These are phyloP conservation scores for Clarias fuscus DNA, from an alignment of 2,797 vertebrate species.

Conservation along the genomic window DNA sequence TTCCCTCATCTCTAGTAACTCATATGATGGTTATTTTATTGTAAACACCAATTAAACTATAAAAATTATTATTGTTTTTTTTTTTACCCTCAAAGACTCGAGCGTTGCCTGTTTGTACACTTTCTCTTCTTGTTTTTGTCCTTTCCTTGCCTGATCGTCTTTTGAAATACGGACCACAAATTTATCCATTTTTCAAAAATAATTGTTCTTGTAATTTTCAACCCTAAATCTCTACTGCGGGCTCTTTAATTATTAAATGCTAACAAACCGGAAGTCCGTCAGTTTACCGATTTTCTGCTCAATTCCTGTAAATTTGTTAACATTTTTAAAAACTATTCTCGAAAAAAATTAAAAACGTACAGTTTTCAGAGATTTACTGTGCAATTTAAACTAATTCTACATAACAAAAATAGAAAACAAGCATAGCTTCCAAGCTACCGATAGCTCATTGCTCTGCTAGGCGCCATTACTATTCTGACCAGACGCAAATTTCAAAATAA, in stretches of 20 bases:
- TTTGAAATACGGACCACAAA: conserved; percentile 80
- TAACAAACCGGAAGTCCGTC: not conserved
- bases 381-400: not conserved
- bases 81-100: conserved; percentile 82
- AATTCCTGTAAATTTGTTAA: not conserved
- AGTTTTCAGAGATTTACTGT: not conserved
- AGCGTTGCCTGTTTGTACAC: conserved; percentile 84
- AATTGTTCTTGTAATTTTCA: no score
- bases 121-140: conserved; percentile 64
- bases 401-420: not conserved
- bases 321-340: not conserved
- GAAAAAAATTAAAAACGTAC: not conserved
- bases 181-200: conserved; percentile 78
- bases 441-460: not conserved
- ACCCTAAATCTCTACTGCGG: no score
- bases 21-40: no score
- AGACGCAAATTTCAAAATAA: conserved; percentile 3
- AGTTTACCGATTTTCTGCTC: not conserved
- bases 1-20: no score
- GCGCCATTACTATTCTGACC: not conserved
- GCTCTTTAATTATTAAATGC: not conserved
- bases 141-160: conserved; percentile 59
- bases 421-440: not conserved
- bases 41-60: not conserved
- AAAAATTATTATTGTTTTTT: not conserved